Percentiles rank a stretch among this genome's conserved stretches.
Evolutionary conservation across 2,888 invertebrate genomes (phyloP).

Genomic region (Pyrocoelia pectoralis): DNA sequence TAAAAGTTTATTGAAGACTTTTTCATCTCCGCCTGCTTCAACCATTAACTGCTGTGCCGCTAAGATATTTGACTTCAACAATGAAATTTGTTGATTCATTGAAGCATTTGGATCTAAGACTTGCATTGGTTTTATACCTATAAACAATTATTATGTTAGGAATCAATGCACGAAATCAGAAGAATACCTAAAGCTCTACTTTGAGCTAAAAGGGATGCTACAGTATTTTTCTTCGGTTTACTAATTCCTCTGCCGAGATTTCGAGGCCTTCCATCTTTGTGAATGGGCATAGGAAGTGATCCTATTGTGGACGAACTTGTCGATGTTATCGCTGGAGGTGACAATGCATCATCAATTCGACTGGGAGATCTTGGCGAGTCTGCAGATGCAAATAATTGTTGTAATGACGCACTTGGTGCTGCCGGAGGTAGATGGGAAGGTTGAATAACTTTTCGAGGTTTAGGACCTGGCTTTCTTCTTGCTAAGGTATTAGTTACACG

Average conservation of each 20-base stretch:
- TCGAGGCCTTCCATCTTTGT: slow-evolving; percentile 80
- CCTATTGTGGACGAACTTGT: slow-evolving; percentile 39
- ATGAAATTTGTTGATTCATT: slow-evolving; percentile 66
- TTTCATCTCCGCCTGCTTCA: slow-evolving; percentile 58
- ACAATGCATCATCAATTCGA: slow-evolving; percentile 52
- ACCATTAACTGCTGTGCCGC: slow-evolving; percentile 72
- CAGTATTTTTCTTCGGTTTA: slow-evolving; percentile 92
- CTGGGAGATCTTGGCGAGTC: slow-evolving; percentile 68
- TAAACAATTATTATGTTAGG: neutral
- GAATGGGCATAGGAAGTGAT: slow-evolving; percentile 46
- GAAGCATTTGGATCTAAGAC: slow-evolving; percentile 65
- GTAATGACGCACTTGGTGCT: slow-evolving; percentile 63
- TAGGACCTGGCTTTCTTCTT: slow-evolving; percentile 78
- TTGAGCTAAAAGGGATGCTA: slow-evolving; percentile 86
- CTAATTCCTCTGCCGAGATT: slow-evolving; percentile 88
- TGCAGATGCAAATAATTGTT: slow-evolving; percentile 66
- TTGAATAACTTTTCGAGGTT: slow-evolving; percentile 68
- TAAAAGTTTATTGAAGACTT: slow-evolving; percentile 61
- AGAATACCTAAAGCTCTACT: slow-evolving; percentile 75
- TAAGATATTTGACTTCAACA: slow-evolving; percentile 67
- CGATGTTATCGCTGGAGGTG: slow-evolving; percentile 40
- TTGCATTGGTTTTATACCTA: slow-evolving; percentile 75
- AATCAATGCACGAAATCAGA: neutral
- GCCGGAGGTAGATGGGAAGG: slow-evolving; percentile 59
- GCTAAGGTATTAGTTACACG: slow-evolving; percentile 60